Conservation (phyloP, 2,888 invertebrate genomes). For the Cheilosia scutellata region DNA sequence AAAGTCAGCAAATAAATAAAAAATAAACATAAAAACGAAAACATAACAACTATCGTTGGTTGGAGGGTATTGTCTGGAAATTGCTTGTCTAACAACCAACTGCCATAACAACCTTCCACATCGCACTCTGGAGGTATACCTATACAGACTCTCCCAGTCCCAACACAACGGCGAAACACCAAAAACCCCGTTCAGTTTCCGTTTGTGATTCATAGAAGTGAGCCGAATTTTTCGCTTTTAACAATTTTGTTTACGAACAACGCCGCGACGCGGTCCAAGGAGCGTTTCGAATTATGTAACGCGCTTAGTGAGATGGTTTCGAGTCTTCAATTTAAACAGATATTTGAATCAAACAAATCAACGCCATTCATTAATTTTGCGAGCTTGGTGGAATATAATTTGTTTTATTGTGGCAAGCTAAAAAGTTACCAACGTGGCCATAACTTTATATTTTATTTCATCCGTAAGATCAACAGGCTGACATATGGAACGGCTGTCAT, state of each 20-base stretch:
- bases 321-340: not conserved
- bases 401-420: not conserved
- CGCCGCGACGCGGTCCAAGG: slow-evolving; percentile 4
- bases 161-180: slow-evolving; percentile 52
- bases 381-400: not conserved
- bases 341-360: not conserved
- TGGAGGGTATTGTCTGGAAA: slow-evolving; percentile 28
- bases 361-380: slow-evolving; percentile 53
- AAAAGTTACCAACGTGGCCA: slow-evolving; percentile 15
- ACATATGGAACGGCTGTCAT: not conserved
- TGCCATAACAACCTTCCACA: slow-evolving; percentile 50
- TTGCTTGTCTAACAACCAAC: slow-evolving; percentile 59
- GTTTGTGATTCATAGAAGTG: slow-evolving; percentile 71
- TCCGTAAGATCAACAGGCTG: not conserved
- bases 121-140: slow-evolving; percentile 25
- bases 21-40: slow-evolving; percentile 6
- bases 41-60: slow-evolving; percentile 15
- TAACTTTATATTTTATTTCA: not conserved
- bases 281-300: slow-evolving; percentile 33
- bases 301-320: slow-evolving; percentile 6
- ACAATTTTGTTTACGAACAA: slow-evolving; percentile 11
- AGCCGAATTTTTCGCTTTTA: slow-evolving; percentile 41
- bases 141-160: slow-evolving; percentile 8
- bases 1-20: slow-evolving; percentile 24
- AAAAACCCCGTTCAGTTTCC: slow-evolving; percentile 73